These are phyloP conservation scores for Tetropium fuscum DNA, from an alignment of 2,888 invertebrate genomes.

Conservation along the genomic window DNA sequence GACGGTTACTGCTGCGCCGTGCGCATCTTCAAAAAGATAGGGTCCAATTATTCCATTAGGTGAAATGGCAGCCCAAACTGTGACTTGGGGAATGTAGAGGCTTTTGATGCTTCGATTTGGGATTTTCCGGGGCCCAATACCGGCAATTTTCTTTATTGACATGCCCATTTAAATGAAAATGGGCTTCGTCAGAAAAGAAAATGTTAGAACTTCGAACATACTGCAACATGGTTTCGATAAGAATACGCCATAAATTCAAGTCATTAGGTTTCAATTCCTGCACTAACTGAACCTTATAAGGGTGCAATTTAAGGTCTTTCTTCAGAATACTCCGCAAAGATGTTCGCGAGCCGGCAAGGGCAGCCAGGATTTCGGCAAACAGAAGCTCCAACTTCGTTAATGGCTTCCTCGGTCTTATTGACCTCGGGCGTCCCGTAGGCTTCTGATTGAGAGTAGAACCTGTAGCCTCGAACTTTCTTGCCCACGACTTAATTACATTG, in stretches of 20 bases:
- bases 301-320: background rate
- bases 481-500: background rate
- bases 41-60: too few species aligned
- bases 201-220: too few species aligned
- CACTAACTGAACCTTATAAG: slow-evolving; percentile 4
- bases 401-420: background rate
- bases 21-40: too few species aligned
- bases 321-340: background rate
- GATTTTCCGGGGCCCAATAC: too few species aligned
- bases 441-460: slow-evolving; percentile 8
- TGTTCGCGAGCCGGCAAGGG: background rate
- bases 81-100: too few species aligned
- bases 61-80: too few species aligned
- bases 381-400: slow-evolving; percentile 4
- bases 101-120: too few species aligned
- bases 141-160: too few species aligned
- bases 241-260: too few species aligned
- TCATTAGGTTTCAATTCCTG: slow-evolving; percentile 6
- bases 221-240: background rate
- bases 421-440: background rate
- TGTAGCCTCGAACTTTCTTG: slow-evolving; percentile 13
- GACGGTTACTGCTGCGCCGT: too few species aligned
- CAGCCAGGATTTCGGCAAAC: slow-evolving; percentile 1
- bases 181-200: too few species aligned
- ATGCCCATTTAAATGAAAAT: too few species aligned